Conservation (phyloP, 2,888 invertebrate species). For the Aspidiotus rigidus region DNA sequence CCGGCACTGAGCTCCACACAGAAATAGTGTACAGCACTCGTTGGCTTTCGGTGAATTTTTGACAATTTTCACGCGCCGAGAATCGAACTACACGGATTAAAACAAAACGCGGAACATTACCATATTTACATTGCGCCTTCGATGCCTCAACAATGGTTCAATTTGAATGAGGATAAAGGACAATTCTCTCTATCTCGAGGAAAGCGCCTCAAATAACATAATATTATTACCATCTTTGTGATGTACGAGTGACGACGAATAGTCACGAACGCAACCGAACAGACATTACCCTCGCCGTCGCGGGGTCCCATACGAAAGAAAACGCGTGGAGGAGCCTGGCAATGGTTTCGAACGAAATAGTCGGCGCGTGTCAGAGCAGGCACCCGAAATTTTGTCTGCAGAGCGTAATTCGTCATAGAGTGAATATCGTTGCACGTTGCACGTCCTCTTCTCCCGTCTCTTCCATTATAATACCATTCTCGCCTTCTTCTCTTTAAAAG, state of each 20-base stretch:
- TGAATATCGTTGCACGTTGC: too few relatives aligned
- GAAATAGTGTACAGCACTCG: too few relatives aligned
- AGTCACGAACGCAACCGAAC: constrained; percentile 18
- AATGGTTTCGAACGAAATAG: constrained; percentile 27
- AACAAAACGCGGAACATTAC: constrained; percentile 9
- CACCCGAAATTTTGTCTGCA: constrained; percentile 21
- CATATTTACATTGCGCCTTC: constrained; percentile 4
- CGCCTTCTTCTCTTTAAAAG: too few relatives aligned
- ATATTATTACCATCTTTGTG: constrained; percentile 22
- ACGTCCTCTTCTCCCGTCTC: too few relatives aligned
- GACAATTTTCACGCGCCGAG: too few relatives aligned
- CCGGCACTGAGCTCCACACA: not conserved
- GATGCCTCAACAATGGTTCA: constrained; percentile 34
- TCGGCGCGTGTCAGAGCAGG: constrained; percentile 32
- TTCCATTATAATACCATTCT: too few relatives aligned
- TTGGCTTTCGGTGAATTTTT: too few relatives aligned
- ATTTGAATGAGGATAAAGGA: constrained; percentile 30
- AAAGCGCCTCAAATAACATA: constrained; percentile 28
- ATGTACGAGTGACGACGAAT: constrained; percentile 15
- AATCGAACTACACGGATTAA: not conserved
- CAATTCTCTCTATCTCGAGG: constrained; percentile 19
- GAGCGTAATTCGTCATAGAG: too few relatives aligned
- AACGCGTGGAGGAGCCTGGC: constrained; percentile 29
- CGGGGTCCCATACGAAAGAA: not conserved
- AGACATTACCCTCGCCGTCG: not conserved